phyloP scores from a whole-genome alignment of 2,888 invertebrate genomes.

The Caenorhabditis plicata region DNA sequence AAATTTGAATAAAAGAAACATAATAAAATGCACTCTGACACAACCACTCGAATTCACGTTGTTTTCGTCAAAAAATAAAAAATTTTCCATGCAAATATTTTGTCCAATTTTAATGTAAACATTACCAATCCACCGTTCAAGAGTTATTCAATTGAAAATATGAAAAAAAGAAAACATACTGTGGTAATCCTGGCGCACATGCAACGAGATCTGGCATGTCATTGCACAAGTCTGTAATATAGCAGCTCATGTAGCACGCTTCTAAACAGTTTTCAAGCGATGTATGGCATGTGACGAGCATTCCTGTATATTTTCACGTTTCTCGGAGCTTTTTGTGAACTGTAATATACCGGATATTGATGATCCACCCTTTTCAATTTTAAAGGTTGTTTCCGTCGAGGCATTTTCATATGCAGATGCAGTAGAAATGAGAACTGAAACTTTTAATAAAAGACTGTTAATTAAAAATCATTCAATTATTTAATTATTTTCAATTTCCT shows the following conservation, averaged over 20 bases:
- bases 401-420: neutral
- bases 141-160: too few relatives aligned
- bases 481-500: too few relatives aligned
- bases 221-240: conserved; percentile 46
- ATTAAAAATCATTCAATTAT: too few relatives aligned
- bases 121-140: neutral
- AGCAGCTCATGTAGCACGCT: conserved; percentile 47
- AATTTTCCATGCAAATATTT: too few relatives aligned
- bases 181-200: conserved; percentile 43
- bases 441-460: too few relatives aligned
- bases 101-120: neutral
- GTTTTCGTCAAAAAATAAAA: too few relatives aligned
- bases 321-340: neutral
- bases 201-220: conserved; percentile 39
- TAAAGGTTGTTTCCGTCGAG: conserved; percentile 11
- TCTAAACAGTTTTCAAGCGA: conserved; percentile 44
- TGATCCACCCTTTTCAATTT: conserved; percentile 8
- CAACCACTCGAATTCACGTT: too few relatives aligned
- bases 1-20: too few relatives aligned
- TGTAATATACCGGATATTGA: conserved; percentile 18
- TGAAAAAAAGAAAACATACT: conserved; percentile 30
- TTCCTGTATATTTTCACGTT: conserved; percentile 10
- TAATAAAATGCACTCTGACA: too few relatives aligned
- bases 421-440: conserved; percentile 7
- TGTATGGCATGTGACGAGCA: conserved; percentile 38